Conservation (phyloP, 2,888 invertebrate species). For the Hirtodrosophila duncani region DNA sequence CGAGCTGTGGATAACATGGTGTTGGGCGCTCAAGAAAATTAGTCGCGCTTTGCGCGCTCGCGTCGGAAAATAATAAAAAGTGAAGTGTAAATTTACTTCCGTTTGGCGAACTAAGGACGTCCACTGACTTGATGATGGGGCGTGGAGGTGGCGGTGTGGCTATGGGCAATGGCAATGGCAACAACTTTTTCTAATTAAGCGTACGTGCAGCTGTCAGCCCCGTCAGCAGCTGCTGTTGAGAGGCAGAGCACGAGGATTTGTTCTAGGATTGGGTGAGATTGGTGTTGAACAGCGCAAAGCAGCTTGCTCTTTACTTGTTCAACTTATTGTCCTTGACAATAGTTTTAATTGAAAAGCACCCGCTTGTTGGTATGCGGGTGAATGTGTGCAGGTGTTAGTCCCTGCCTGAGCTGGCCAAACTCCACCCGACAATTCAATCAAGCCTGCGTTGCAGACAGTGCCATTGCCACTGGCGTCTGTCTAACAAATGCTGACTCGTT, state of each 20-base stretch:
- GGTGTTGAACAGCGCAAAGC: constrained; percentile 9
- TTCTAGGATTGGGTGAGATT: background rate
- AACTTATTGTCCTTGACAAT: constrained; percentile 67
- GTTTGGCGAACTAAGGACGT: constrained; percentile 51
- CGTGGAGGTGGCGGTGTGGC: background rate
- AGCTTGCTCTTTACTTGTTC: constrained; percentile 44
- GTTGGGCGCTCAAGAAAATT: constrained; percentile 53
- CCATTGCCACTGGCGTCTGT: constrained; percentile 2
- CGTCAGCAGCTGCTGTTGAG: constrained; percentile 31
- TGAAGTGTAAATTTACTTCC: constrained; percentile 69
- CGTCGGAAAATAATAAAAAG: constrained; percentile 66
- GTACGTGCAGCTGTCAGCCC: constrained; percentile 65
- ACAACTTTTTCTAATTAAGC: constrained; percentile 70
- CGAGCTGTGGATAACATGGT: too few relatives aligned
- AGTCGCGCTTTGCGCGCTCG: constrained; percentile 55
- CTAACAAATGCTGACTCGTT: constrained; percentile 65
- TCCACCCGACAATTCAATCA: constrained; percentile 34
- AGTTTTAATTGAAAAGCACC: constrained; percentile 66
- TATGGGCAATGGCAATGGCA: constrained; percentile 17
- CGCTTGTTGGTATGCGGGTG: background rate
- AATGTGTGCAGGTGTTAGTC: background rate
- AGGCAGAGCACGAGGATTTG: background rate
- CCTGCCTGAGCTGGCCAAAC: constrained; percentile 22
- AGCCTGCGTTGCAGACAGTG: too few relatives aligned
- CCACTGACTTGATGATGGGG: constrained; percentile 28